A percentile compares a stretch with the other conserved stretches of the same genome.
Evolutionary conservation across 2,888 invertebrate species (phyloP).

Genomic region (Drosophila dives): DNA sequence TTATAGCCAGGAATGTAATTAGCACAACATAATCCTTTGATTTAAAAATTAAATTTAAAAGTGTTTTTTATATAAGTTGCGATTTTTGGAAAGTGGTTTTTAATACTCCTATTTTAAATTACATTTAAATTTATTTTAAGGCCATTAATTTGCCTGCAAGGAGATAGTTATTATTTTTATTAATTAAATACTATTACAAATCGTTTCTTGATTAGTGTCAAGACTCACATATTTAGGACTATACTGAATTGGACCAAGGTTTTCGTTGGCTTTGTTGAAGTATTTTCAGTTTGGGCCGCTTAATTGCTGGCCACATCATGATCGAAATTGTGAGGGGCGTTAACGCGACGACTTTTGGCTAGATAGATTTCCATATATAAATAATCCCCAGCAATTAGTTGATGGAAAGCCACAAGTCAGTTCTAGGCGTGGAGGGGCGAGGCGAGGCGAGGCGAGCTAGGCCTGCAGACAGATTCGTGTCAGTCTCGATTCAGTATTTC

Average conservation of each 20-base stretch:
- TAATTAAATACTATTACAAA: conserved; percentile 2
- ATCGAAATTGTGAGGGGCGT: conserved; percentile 52
- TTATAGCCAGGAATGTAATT: not conserved
- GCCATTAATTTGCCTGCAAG: not conserved
- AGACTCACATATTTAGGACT: conserved; percentile 5
- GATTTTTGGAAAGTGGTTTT: not conserved
- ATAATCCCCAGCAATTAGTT: conserved; percentile 67
- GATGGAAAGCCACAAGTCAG: conserved; percentile 52
- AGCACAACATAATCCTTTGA: no score
- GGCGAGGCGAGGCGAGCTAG: conserved; percentile 11
- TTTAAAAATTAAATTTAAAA: no score
- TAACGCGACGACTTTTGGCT: conserved; percentile 56
- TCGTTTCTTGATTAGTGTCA: conserved; percentile 5
- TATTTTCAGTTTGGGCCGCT: conserved; percentile 6
- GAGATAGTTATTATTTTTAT: not conserved
- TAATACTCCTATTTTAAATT: not conserved
- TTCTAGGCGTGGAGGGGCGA: conserved; percentile 3
- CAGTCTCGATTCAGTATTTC: conserved; percentile 32
- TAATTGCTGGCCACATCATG: conserved; percentile 43
- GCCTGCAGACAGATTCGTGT: conserved; percentile 42
- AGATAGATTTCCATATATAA: conserved; percentile 71
- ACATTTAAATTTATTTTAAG: not conserved
- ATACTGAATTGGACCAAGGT: not conserved
- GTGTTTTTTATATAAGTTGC: no score
- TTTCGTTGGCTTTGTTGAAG: not conserved